Percentiles rank a stretch among this genome's conserved stretches.
Conservation (phyloP, 2,888 invertebrate genomes). For the Tetragnatha montana region DNA sequence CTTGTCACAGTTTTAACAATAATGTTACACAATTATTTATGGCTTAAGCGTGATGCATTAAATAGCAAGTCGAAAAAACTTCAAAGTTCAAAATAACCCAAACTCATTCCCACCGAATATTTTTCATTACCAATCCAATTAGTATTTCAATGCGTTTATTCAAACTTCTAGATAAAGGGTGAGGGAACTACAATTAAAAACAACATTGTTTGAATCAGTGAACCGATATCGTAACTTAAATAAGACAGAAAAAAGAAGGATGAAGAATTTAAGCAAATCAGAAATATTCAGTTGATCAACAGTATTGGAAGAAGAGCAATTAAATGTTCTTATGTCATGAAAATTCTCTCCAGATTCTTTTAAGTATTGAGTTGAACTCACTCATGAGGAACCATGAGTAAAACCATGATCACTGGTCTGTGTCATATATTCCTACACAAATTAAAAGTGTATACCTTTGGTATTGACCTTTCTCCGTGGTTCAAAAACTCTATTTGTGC, state of each 20-base stretch:
- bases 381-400: slow-evolving; percentile 24
- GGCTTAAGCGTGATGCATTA: no score
- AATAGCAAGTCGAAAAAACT: no score
- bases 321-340: slow-evolving; percentile 18
- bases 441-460: background rate
- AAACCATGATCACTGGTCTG: slow-evolving; percentile 18
- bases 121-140: background rate
- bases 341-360: background rate
- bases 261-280: background rate
- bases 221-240: background rate
- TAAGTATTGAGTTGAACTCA: slow-evolving; percentile 14
- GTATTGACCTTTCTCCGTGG: slow-evolving; percentile 26
- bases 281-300: slow-evolving; percentile 2
- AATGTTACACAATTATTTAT: no score
- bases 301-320: no score
- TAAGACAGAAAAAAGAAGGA: background rate
- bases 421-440: slow-evolving; percentile 4
- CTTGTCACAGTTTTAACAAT: no score
- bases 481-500: background rate
- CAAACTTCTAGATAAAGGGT: background rate
- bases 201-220: background rate
- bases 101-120: no score
- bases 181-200: background rate
- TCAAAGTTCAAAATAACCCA: no score
- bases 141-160: background rate